Evolutionary conservation across 1,140 invertebrate species (phyloP), one percentile per base, ranked within the genome.

Genomic region (Ostrea edulis): DNA sequence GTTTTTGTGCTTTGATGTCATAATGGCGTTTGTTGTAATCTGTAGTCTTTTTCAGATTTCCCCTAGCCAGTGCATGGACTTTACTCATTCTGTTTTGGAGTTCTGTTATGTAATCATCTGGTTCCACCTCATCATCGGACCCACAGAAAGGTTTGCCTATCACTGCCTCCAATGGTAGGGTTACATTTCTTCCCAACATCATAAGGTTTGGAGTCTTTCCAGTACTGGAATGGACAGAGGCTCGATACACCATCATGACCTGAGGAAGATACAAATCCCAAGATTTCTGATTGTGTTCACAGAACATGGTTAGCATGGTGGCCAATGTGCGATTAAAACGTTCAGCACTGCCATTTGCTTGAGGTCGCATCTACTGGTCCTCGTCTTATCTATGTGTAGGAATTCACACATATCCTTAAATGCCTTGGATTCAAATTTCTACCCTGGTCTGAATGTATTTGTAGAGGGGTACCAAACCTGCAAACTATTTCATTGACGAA

Each of bases 281-380:
- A n/a, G 86, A 53, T 17, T 54, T 71, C 53, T 90, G 87, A 7
- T 89, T 77, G 4, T 87, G 58, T 14, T 62, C 44, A 51, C 55
- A 83, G n/a, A 86, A 95, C 91, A 92, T 85, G 0, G 89, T 84
- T 53, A 93, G 82, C 90, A 91, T 91, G 5, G 84, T 62, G 20
- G 86, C 53, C 5, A 92, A 83, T 5, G 93, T 93, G n/a, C 91
- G 68, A 84, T 93, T 94, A 35, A 93, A 90, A 82, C 93, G 87
- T 55, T 94, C 91, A 17, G 91, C 89, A 84, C 86, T 68, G 8
- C 89, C 91, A 88, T 92, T 90, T 8, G 88, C 77, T 52, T 89
- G 89, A 8, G 90, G 91, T 20, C 83, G 54, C 51, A 87, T 86
- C 86, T 54, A 14, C 88, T 89, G 5, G 87, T 90, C 35, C 90